phyloP scores from a whole-genome alignment of 2,797 vertebrate genomes.

The Phoxinus dragarum region DNA sequence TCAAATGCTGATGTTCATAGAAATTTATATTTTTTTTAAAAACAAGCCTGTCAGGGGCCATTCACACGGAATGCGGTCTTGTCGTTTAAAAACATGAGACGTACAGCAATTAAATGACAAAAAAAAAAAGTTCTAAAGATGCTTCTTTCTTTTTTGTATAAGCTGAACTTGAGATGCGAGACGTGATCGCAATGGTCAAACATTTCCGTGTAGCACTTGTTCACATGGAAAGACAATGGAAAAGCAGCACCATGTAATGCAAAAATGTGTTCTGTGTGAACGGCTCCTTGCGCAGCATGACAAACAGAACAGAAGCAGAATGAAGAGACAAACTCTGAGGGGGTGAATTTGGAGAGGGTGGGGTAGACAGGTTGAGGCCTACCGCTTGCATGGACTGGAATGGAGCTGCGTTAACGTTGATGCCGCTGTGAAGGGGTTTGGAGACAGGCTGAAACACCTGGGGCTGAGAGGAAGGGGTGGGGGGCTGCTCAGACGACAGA shows the following conservation, averaged over 20 bases:
- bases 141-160: not conserved
- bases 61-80: not conserved
- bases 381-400: conserved; percentile 99
- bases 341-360: not conserved
- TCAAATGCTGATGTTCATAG: not conserved
- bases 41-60: conserved; percentile 10
- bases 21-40: not conserved
- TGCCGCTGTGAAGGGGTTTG: conserved; percentile 94
- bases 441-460: conserved; percentile 93
- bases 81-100: not conserved
- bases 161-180: not conserved
- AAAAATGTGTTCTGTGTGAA: conserved; percentile 13
- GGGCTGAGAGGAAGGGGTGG: conserved; percentile 88
- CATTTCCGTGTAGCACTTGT: not conserved
- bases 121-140: not conserved
- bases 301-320: conserved; percentile 36
- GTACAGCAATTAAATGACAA: not conserved
- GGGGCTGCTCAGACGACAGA: conserved; percentile 89
- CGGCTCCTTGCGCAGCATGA: conserved; percentile 2
- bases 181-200: not conserved
- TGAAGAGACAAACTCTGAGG: conserved; percentile 10
- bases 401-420: conserved; percentile 98
- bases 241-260: not conserved
- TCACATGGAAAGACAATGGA: conserved; percentile 1
- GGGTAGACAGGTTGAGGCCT: conserved; percentile 59